A percentile compares a stretch with the other conserved stretches of the same genome.
phyloP scores from a whole-genome alignment of 2,888 invertebrate genomes.

The Gibbula magus region DNA sequence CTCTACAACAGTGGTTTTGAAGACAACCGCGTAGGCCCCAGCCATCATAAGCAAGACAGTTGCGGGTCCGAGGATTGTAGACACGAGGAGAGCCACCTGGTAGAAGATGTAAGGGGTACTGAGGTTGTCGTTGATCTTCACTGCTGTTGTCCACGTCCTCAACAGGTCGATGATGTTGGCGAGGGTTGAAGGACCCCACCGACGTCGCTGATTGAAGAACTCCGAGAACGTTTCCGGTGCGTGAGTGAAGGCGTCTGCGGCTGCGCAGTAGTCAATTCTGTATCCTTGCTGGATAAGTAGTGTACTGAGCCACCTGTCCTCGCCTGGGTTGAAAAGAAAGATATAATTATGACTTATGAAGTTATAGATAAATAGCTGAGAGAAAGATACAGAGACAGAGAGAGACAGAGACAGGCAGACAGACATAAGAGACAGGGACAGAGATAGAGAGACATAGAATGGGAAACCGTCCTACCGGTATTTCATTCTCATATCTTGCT shows the following conservation, averaged over 20 bases:
- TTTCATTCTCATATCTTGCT: no score
- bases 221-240: slow-evolving; percentile 85
- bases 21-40: slow-evolving; percentile 98
- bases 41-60: slow-evolving; percentile 88
- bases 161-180: slow-evolving; percentile 97
- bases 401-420: no score
- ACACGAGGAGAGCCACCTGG: slow-evolving; percentile 62
- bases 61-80: slow-evolving; percentile 64
- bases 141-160: slow-evolving; percentile 64
- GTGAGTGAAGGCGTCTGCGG: slow-evolving; percentile 98
- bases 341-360: no score
- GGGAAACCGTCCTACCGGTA: no score
- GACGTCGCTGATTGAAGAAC: slow-evolving; percentile 97
- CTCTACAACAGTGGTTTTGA: slow-evolving; percentile 96
- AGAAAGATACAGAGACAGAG: no score
- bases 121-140: slow-evolving; percentile 66
- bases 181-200: slow-evolving; percentile 99
- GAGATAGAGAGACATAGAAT: no score
- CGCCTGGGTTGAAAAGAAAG: slow-evolving; percentile 78
- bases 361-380: no score
- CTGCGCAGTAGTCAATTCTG: slow-evolving; percentile 98
- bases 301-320: slow-evolving; percentile 99
- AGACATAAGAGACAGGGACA: no score
- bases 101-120: slow-evolving; percentile 66
- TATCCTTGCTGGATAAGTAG: slow-evolving; percentile 97